Evolutionary conservation across 2,888 invertebrate genomes (phyloP), one percentile per base, ranked within the genome.

Genomic region (Campopleginae sp.): DNA sequence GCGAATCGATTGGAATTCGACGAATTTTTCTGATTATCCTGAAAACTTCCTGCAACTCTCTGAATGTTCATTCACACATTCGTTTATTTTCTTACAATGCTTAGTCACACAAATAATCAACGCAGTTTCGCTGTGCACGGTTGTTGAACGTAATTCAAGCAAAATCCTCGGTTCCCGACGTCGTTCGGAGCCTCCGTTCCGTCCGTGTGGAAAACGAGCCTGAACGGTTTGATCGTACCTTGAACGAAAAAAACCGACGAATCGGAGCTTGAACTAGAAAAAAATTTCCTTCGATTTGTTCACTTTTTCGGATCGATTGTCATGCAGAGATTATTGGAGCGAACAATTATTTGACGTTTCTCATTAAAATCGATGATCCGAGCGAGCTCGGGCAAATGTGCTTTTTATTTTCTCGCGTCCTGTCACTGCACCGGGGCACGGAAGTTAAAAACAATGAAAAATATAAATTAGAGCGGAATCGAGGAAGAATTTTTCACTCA

Each of bases 171-270:
- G 92, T 98, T 97, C 65, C 95, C 96, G 0, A 96, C 93, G 89
- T 98, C 97, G 6, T 95, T 95, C 0, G 97, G 97, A 0, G 96
- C 96, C 91, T 98, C 97, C 0, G 96, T 95, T 83, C 95, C 96
- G 93, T 98, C 97, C 0, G 97, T 96, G 89, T 98, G 98, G 88
- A 97, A 97, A 91, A 96, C 95, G 1, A 98, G 92, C 5, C 97
- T 95, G 89, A 98, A 98, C 0, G 98, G 98, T 89, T 97, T 96
- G 4, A 97, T 96, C 71, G 96, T 97, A 92, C 97, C 97, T 97
- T 58, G 4, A 1, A 27, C n/a, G 27, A 27, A 58, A 54, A 14
- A 14, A 58, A 58, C 14, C 0, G 85, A 87, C 84, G 76, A 79
- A 4, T 38, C 2, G n/a, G n/a, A 58, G 10, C 7, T 58, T 19